phyloP scores from a whole-genome alignment of 2,113 vertebrate genomes.

The Oncorhynchus keta region DNA sequence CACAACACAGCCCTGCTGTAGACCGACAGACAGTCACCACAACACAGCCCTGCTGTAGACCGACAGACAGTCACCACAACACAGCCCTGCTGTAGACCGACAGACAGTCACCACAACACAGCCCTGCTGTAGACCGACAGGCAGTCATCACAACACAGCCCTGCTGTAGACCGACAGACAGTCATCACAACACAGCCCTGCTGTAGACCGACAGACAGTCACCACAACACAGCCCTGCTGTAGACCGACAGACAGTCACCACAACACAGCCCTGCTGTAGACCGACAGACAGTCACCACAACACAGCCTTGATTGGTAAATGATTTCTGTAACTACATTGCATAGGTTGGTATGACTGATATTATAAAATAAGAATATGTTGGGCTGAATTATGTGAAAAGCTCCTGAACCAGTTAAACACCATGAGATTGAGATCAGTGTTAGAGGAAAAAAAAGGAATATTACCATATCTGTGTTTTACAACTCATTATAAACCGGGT shows the following conservation, averaged over 20 bases:
- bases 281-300: slow-evolving; percentile 25
- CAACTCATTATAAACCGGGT: no score
- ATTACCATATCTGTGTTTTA: no score
- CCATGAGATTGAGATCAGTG: background rate
- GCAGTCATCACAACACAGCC: no score
- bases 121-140: no score
- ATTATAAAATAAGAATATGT: background rate
- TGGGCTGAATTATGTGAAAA: slow-evolving; percentile 7
- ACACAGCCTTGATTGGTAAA: slow-evolving; percentile 31
- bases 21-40: no score
- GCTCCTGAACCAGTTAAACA: background rate
- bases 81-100: no score
- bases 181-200: no score
- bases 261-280: slow-evolving; percentile 2
- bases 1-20: slow-evolving; percentile 29
- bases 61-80: slow-evolving; percentile 1
- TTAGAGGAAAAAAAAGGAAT: no score
- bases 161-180: no score
- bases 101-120: no score
- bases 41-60: background rate
- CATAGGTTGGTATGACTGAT: background rate
- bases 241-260: background rate
- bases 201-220: no score
- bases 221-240: no score
- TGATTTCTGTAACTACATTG: background rate